Evolutionary conservation across 2,888 invertebrate genomes (phyloP), one percentile per base, ranked within the genome.

Genomic region (Drosophila incognita): DNA sequence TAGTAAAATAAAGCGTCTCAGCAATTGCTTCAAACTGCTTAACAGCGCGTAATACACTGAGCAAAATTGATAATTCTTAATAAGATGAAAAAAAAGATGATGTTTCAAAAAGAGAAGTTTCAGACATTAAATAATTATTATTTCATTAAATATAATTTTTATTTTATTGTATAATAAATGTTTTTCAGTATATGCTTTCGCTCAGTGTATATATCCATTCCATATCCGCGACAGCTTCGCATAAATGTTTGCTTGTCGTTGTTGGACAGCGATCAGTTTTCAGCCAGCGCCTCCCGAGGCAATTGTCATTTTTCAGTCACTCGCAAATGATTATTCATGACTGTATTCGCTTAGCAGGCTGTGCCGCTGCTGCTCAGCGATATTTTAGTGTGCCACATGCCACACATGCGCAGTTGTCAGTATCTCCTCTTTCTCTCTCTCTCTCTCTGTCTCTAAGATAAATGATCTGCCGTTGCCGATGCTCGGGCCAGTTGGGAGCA

Each of bases 391-490:
- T 8, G 24, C 46, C 79, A 76, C 75, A 78, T 38, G 38, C 38
- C 78, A 75, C 76, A 78, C 80, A 79, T 80, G 80, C 79, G 52
- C 69, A 38, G 66, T 65, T 60, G 61, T 62, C 54, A 63, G 42
- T n/a, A 29, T 6, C 2, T 11, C 27, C 6, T 29, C 24, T 27
- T 2, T 13, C 21, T 21, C 13, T 7, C 4, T 7, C 2, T 5
- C 42, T 11, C 29, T 29, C 29, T 29, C 29, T 29, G 5, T 29
- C 29, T 29, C 38, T 8, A 24, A 80, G 80, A 80, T 80, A 79
- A 79, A 79, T 79, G 80, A 69, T 68, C 60, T 54, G 61, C 67
- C 21, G 51, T 65, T 66, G 75, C 75, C 27, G 70, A 36, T 57
- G 60, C 38, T 10, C 8, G 48, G 33, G 36, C 58, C 61, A 42